Percentiles rank a stretch among this genome's conserved stretches.
Evolutionary conservation across 2,113 vertebrate genomes (phyloP).

Genomic region (Actenoides lindsayi): DNA sequence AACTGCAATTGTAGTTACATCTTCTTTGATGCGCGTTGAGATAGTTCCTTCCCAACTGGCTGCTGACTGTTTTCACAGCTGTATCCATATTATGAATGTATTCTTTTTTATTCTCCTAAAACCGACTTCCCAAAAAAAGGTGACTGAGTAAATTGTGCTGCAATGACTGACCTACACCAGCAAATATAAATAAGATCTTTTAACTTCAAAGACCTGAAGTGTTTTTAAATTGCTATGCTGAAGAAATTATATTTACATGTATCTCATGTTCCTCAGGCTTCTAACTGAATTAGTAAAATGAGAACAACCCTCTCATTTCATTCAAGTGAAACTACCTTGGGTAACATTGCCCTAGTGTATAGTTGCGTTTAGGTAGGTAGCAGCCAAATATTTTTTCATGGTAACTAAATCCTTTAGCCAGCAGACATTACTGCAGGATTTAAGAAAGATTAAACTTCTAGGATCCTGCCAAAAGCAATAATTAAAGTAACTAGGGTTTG

Average conservation of each 20-base stretch:
- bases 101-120: neutral
- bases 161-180: neutral
- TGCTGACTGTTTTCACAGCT: neutral
- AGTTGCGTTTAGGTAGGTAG: constrained; percentile 22
- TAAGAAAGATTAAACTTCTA: constrained; percentile 71
- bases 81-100: neutral
- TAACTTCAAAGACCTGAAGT: constrained; percentile 7
- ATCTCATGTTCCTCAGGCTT: constrained; percentile 34
- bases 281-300: constrained; percentile 57
- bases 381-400: constrained; percentile 39
- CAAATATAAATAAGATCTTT: constrained; percentile 39
- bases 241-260: constrained; percentile 53
- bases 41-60: neutral
- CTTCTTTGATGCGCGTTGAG: neutral
- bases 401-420: constrained; percentile 61
- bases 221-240: neutral
- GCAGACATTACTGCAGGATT: constrained; percentile 60
- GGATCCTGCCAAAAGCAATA: constrained; percentile 70
- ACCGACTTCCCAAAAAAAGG: neutral
- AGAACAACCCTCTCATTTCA: constrained; percentile 44
- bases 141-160: constrained; percentile 5
- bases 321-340: constrained; percentile 15
- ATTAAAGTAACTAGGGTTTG: constrained; percentile 70
- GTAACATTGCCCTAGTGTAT: neutral
- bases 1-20: neutral